Base-by-base conservation (phyloP, 2,113 vertebrate genomes). In the Paraplagusia blochii region DNA sequence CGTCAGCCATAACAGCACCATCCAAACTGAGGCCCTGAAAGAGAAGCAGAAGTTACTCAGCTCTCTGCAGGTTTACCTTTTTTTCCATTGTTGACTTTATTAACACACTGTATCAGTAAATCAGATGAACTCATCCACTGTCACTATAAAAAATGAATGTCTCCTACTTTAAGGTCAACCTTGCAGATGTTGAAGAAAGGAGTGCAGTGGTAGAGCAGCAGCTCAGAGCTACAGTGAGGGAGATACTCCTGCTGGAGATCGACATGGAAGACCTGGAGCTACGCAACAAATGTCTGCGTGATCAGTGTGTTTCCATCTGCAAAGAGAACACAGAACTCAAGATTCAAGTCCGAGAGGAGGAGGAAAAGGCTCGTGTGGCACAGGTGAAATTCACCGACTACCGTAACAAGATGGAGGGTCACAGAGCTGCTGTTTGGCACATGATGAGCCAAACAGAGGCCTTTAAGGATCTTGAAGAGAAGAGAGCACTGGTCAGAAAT, bases 381-480 rank as follows among this genome's bases (percentile, higher is more conserved):
- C 53, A 69, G 50, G 53, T n/a, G 3, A 22, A 3, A 19, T 84
- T 87, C 53, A 50, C 44, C 34, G 8, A 42, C 17, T 89, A 89
- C 68, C 58, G 77, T 10, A 63, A 45, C 1, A 89, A 87, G 58
- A 88, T 88, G 76, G 53, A 75, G 42, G 47, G 4, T 14, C 84
- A 89, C 81, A 82, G 64, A 39, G 63, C 46, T 0, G 79, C 79
- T 1, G 44, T 79, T 12, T 2, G 48, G 36, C 53, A 11, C 1
- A 56, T 62, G 0, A 55, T 58, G 11, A 83, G 77, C 45, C 80
- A 64, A 60, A 82, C 59, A 1, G 47, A 65, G 44, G 72, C 63
- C 44, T 54, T 77, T 12, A 81, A 68, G 22, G 55, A 79, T 58
- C 76, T 89, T 22, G 44, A 71, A 58, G 76, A 85, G 72, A 87